Base-by-base conservation (phyloP, 2,888 invertebrate genomes). In the Leptinotarsa tumamoca region DNA sequence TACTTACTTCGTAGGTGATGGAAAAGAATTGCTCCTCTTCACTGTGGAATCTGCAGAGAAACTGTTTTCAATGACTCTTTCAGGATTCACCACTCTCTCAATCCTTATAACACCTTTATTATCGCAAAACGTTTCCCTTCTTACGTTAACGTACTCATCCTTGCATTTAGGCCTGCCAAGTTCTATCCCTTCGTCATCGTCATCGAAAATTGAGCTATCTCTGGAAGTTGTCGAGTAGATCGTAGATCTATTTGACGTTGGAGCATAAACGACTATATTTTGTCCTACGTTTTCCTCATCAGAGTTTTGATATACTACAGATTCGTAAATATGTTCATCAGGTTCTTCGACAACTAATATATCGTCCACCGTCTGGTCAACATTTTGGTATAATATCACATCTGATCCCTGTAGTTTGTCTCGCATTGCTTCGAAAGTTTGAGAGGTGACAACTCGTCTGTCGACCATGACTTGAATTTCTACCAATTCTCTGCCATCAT, bases 401-500 rank as follows among this genome's bases (percentile, higher is more conserved):
- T 81, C 76, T 10, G 79, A 78, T 63, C 75, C 58, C 17, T 75
- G 61, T 4, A 79, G 33, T 33, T 73, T 50, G 27, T 77, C 63
- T 33, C 75, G 5, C 10, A 81, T 58, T 21, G 58, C 67, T 33
- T 78, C 58, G 14, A 74, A 33, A 14, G 66, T 43, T 18, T 27
- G 67, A 10, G 73, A 27, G 17, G 63, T 67, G 10, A 81, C 72
- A 43, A 75, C 76, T 67, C 74, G 75, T 67, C 82, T 76, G 49
- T 84, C 83, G 7, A 85, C 71, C 74, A 83, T 79, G n/a, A 84
- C 77, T 50, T 78, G 80, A 14, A 81, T 82, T 70, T 84, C 78
- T 5, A 86, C 77, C 23, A 86, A 78, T 81, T 86, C 87, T 33
- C 81, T 79, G 15, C 84, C 85, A 17, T 82, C 81, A 49, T 80